Percentiles rank a stretch among this genome's conserved stretches.
These are phyloP conservation scores for Notiomystis cincta DNA, from an alignment of 2,113 vertebrate species.

Conservation along the genomic window DNA sequence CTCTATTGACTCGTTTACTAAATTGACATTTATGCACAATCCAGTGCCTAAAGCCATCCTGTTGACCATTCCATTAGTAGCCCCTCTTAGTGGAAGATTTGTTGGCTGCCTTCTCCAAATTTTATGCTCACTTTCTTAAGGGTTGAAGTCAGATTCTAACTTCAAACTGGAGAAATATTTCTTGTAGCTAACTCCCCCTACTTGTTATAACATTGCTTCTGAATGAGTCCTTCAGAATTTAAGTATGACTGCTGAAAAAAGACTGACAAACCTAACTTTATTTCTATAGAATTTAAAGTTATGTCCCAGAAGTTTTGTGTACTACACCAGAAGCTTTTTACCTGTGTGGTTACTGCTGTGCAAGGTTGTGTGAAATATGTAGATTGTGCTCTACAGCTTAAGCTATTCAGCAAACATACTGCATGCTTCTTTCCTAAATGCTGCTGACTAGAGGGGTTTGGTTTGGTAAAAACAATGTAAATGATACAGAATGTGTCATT, in stretches of 20 bases:
- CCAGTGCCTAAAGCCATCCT: background rate
- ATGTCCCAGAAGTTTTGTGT: background rate
- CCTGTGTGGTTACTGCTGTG: background rate
- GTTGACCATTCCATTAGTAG: background rate
- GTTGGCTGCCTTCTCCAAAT: background rate
- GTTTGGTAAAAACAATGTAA: background rate
- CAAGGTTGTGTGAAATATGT: background rate
- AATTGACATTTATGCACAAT: background rate
- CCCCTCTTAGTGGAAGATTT: background rate
- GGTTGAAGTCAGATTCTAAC: background rate
- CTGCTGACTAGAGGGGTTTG: background rate
- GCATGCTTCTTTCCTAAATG: background rate
- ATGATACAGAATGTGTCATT: background rate
- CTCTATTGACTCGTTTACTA: background rate
- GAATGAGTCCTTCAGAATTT: background rate
- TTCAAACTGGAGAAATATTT: background rate
- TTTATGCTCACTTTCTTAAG: background rate
- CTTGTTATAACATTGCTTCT: background rate
- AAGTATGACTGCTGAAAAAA: background rate
- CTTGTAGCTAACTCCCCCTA: background rate
- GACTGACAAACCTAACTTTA: background rate
- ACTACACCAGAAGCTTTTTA: background rate
- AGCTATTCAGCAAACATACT: background rate
- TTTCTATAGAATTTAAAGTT: background rate
- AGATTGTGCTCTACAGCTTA: background rate